These are phyloP conservation scores for Sinosuthora webbiana DNA, from an alignment of 2,113 vertebrate genomes.

Conservation along the genomic window DNA sequence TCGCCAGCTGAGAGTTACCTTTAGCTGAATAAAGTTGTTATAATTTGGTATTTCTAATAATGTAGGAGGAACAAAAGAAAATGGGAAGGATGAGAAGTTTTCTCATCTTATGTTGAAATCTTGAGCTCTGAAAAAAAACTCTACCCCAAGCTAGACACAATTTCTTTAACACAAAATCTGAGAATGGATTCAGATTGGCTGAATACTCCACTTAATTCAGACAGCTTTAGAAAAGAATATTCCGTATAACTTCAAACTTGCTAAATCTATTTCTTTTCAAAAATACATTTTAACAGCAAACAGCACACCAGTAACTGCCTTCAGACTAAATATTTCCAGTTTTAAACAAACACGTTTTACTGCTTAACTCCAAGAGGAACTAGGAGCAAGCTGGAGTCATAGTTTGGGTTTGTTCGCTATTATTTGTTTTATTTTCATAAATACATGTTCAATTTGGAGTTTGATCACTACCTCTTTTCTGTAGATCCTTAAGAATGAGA, in stretches of 20 bases:
- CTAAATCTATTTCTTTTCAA: not conserved
- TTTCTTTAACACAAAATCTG: not conserved
- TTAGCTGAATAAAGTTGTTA: not conserved
- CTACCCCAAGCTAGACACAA: not conserved
- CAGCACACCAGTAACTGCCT: fast-evolving
- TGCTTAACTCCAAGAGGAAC: not conserved
- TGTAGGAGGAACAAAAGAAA: fast-evolving
- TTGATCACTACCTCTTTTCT: not conserved
- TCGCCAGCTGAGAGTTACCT: not conserved
- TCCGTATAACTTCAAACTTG: not conserved
- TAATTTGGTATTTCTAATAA: not conserved
- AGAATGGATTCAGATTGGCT: not conserved
- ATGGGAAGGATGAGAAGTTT: not conserved
- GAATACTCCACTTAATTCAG: not conserved
- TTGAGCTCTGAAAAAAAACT: not conserved
- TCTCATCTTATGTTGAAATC: not conserved
- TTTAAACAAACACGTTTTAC: not conserved
- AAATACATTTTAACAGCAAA: not conserved
- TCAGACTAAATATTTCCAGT: not conserved
- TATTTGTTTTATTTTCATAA: not conserved
- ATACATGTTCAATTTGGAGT: not conserved
- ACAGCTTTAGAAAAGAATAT: not conserved
- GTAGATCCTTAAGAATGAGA: not conserved
- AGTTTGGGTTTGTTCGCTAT: not conserved
- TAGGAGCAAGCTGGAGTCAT: not conserved